Evolutionary conservation across 1,140 invertebrate species (phyloP), one percentile per base, ranked within the genome.

Genomic region (Papilio polyxenes): DNA sequence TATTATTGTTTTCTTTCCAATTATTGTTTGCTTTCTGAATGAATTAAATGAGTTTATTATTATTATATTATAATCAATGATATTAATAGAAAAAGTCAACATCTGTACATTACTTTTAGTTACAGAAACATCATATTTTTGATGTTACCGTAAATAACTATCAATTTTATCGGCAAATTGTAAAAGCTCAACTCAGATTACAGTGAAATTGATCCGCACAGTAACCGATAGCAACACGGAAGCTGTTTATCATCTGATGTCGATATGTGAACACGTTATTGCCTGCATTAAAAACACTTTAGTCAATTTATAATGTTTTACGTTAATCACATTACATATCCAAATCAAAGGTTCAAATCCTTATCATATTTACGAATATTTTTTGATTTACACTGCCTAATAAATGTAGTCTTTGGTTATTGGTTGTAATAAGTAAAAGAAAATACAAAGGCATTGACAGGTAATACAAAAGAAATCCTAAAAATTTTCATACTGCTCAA

Each of bases 141-240:
- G 65, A 37, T 37, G 65, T 37, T 72, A 40, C 65, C 31, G 13
- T 72, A 72, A 40, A 72, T 15, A 62, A 62, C 59, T 20, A 72
- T 37, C 31, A 37, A 72, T 72, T 72, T 72, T 72, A 72, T 72
- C 65, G 65, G 65, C 11, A 72, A 72, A 72, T 72, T 72, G 65
- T 72, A 72, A 72, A 72, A 37, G 65, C 31, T 72, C 65, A 17
- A 10, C 6, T 37, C 65, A 72, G 65, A 10, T 72, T 72, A 72
- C 65, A 72, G 65, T 37, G 65, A 72, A 72, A 72, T 40, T 72
- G 65, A 72, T 72, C 65, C 65, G 65, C 31, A 31, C 31, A 72
- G 65, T 72, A 37, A 72, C 65, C 15, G 65, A 72, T 72, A 72
- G 65, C 62, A 23, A 11, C 65, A 15, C 31, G 31, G 31, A 37